These are phyloP conservation scores for Cephus pulcher DNA, from an alignment of 2,888 invertebrate species.

Conservation along the genomic window DNA sequence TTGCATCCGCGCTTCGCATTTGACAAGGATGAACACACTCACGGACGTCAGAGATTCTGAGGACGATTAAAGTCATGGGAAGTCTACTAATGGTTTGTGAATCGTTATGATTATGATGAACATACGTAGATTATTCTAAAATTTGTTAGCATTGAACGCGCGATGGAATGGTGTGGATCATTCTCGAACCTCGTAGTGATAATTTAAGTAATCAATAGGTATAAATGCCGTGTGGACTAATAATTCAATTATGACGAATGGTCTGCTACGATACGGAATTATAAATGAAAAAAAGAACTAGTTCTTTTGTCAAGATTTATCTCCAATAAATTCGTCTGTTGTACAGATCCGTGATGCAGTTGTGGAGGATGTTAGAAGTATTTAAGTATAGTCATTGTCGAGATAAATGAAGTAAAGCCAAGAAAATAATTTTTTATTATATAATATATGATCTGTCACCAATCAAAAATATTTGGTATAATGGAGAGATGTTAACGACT, in stretches of 20 bases:
- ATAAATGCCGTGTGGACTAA: not conserved
- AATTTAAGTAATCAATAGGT: not conserved
- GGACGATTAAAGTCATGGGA: not conserved
- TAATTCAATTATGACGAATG: not conserved
- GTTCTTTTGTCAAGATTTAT: not conserved
- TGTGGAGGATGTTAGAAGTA: not conserved
- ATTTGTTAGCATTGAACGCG: not conserved
- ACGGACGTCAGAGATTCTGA: not conserved
- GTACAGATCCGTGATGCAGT: not conserved
- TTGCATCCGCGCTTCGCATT: not conserved
- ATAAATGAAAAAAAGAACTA: not conserved
- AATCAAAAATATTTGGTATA: not conserved
- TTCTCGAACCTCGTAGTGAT: not conserved
- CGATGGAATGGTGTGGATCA: not conserved
- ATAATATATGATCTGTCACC: too few species aligned
- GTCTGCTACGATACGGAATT: not conserved
- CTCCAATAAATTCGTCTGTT: not conserved
- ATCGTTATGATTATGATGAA: not conserved
- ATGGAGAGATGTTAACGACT: not conserved
- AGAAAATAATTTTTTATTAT: not conserved
- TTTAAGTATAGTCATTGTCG: not conserved
- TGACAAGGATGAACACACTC: not conserved
- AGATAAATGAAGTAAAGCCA: not conserved
- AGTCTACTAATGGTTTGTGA: not conserved
- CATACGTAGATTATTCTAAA: not conserved